Conservation (phyloP, 35 echinoderm and acorn worm genomes). For the Ophiothrix spiculata region DNA sequence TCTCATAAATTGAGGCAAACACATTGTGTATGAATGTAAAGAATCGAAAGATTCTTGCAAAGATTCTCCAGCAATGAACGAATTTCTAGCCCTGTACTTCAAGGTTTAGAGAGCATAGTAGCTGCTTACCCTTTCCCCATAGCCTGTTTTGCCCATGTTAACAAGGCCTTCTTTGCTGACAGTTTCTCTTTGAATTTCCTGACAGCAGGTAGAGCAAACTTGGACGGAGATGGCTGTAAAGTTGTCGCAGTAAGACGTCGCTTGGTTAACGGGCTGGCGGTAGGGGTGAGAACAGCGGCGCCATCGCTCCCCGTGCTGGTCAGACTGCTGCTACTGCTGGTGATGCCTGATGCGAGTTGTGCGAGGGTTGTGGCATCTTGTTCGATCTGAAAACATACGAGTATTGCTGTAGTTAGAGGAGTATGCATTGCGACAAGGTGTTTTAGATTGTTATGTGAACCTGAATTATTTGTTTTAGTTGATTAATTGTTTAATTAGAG, state of each 20-base stretch:
- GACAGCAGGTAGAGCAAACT: constrained; percentile 44
- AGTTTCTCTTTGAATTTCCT: constrained; percentile 52
- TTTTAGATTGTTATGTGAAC: too few species aligned
- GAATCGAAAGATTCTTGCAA: too few species aligned
- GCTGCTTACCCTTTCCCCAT: constrained; percentile 14
- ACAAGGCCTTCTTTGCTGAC: constrained; percentile 87
- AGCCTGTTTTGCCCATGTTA: constrained; percentile 86
- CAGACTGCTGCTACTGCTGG: constrained; percentile 39
- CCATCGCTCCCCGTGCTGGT: constrained; percentile 27
- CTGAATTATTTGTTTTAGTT: too few species aligned
- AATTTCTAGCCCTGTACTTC: too few species aligned
- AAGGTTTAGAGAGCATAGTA: too few species aligned
- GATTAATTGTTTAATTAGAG: too few species aligned
- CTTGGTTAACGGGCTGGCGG: constrained; percentile 39
- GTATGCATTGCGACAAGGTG: too few species aligned
- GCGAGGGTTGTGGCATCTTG: constrained; percentile 67
- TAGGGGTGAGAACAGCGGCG: constrained; percentile 17
- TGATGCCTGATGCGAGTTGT: constrained; percentile 34
- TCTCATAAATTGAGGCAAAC: too few species aligned
- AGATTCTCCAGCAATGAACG: too few species aligned
- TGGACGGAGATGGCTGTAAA: constrained; percentile 62
- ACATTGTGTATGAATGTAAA: too few species aligned
- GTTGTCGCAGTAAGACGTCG: constrained; percentile 6
- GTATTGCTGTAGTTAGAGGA: too few species aligned
- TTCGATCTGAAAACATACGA: too few species aligned